Conservation (phyloP, 2,888 invertebrate genomes). For the Liopterus haemorrhoidalis region DNA sequence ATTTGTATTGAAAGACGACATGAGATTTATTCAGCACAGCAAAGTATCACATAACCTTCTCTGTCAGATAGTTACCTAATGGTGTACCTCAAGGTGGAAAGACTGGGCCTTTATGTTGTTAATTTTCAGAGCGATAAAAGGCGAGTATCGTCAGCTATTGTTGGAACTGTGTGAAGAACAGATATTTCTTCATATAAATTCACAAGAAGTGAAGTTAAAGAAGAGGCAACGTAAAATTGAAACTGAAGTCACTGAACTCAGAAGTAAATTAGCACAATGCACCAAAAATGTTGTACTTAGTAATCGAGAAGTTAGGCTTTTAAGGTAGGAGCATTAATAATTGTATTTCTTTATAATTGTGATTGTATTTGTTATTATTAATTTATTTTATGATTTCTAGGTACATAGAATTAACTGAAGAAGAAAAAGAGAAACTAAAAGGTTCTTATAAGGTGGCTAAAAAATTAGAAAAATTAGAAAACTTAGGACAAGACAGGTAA, state of each 20-base stretch:
- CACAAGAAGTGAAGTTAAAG: conserved; percentile 76
- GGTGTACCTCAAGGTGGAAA: too few species aligned
- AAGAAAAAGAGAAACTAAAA: conserved; percentile 86
- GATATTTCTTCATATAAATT: conserved; percentile 75
- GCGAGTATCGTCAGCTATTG: conserved; percentile 67
- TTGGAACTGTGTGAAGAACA: conserved; percentile 85
- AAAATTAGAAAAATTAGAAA: conserved; percentile 84
- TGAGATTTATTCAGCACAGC: background rate
- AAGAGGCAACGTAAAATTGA: conserved; percentile 88
- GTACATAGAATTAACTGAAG: conserved; percentile 84
- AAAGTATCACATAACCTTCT: background rate
- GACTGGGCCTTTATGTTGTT: too few species aligned
- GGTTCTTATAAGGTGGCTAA: conserved; percentile 88
- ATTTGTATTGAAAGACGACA: too few species aligned
- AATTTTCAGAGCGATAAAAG: conserved; percentile 57
- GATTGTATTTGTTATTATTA: background rate
- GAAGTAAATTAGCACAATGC: conserved; percentile 71
- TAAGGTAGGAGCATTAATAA: conserved; percentile 50
- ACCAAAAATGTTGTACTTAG: conserved; percentile 84
- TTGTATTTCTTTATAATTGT: conserved; percentile 1
- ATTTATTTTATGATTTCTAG: conserved; percentile 29
- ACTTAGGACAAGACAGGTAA: conserved; percentile 63
- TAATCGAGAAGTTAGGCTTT: conserved; percentile 82
- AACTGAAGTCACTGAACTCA: conserved; percentile 82
- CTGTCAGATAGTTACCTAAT: too few species aligned